Conservation (phyloP, 2,888 invertebrate genomes). For the Tridacna crocea region DNA sequence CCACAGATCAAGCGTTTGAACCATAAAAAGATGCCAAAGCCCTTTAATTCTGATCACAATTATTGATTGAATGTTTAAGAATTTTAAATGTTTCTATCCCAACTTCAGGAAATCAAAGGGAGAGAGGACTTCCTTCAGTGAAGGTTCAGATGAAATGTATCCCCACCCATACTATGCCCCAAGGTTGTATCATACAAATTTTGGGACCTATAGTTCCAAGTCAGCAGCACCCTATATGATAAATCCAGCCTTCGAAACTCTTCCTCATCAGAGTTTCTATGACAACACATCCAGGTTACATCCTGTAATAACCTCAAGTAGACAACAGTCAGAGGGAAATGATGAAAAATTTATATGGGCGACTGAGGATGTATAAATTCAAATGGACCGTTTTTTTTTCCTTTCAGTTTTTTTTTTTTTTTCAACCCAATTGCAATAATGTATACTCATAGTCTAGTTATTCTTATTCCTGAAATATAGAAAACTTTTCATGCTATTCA, state of each 20-base stretch:
- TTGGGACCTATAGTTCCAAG: background rate
- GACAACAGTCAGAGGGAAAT: background rate
- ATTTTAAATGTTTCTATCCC: too few species aligned
- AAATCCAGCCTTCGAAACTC: slow-evolving; percentile 11
- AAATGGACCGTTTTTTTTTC: too few species aligned
- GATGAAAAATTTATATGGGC: slow-evolving; percentile 17
- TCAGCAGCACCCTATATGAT: slow-evolving; percentile 1
- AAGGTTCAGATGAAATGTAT: slow-evolving; percentile 21
- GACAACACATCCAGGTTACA: slow-evolving; percentile 13
- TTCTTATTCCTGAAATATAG: background rate
- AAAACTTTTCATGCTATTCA: background rate
- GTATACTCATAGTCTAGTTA: too few species aligned
- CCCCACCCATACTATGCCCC: background rate
- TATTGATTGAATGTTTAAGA: too few species aligned
- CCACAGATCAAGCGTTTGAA: too few species aligned
- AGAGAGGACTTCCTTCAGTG: slow-evolving; percentile 13
- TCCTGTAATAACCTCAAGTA: background rate
- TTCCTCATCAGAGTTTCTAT: slow-evolving; percentile 10
- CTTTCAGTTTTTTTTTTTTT: too few species aligned
- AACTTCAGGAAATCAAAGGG: background rate
- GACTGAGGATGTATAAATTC: background rate
- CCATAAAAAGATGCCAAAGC: too few species aligned
- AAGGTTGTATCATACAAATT: background rate
- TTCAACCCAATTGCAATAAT: too few species aligned
- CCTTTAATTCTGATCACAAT: too few species aligned